phyloP scores from a whole-genome alignment of 2,797 vertebrate species.

The Silurus lanzhouensis region DNA sequence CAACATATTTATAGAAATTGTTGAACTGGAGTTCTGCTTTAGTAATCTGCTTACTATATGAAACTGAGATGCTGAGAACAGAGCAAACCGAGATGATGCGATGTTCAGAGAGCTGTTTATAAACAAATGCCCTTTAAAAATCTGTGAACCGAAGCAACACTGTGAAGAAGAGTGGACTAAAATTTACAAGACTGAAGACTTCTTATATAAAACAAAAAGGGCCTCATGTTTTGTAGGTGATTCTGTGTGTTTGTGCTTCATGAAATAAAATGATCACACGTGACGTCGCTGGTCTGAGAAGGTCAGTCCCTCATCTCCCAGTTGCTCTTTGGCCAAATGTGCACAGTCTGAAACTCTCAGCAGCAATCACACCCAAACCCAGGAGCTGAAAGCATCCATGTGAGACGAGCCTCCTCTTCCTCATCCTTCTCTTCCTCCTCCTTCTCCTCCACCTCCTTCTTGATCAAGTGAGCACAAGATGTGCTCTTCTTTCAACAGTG shows the following conservation, averaged over 20 bases:
- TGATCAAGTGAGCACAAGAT: slow-evolving; percentile 22
- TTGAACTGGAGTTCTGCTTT: background rate
- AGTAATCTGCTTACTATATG: background rate
- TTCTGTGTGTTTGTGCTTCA: background rate
- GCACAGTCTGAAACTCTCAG: background rate
- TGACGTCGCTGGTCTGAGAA: background rate
- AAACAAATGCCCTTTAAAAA: background rate
- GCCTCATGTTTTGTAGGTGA: background rate
- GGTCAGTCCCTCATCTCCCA: background rate
- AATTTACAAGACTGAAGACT: background rate
- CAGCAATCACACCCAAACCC: background rate
- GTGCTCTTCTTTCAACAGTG: slow-evolving; percentile 20
- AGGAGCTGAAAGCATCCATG: slow-evolving; percentile 3
- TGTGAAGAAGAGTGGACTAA: background rate
- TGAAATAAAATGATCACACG: background rate
- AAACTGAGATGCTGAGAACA: background rate
- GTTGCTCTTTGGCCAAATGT: background rate
- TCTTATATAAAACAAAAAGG: too few species aligned
- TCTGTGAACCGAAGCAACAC: background rate
- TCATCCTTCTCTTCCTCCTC: too few species aligned
- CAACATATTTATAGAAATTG: background rate
- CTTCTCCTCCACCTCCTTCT: background rate
- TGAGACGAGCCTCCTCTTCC: background rate
- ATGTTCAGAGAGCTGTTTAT: background rate
- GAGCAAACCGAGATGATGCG: too few species aligned